Conservation (phyloP, 2,888 invertebrate genomes). For the Oxytorus armatus region DNA sequence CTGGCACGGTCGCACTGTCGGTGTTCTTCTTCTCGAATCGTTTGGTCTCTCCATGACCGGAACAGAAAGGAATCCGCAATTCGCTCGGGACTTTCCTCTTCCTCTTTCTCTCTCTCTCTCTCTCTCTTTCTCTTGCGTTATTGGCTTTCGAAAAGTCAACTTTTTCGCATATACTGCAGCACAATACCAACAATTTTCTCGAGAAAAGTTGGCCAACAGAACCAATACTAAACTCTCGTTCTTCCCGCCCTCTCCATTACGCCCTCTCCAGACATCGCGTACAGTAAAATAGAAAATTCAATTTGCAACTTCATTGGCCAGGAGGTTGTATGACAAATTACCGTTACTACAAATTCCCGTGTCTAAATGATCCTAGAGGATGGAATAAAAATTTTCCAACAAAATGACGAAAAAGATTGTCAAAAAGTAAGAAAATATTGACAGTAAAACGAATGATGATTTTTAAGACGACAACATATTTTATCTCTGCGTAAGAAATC, state of each 20-base stretch:
- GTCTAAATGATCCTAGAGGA: neutral
- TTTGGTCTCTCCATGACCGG: conserved; percentile 32
- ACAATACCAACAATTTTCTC: conserved; percentile 48
- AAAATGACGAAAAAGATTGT: neutral
- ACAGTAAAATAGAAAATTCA: conserved; percentile 44
- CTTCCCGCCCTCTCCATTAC: neutral
- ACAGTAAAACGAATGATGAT: too few relatives aligned
- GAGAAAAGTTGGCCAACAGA: conserved; percentile 51
- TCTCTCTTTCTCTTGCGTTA: conserved; percentile 34
- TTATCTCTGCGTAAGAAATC: too few relatives aligned
- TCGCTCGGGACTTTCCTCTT: conserved; percentile 45
- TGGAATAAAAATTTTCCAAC: neutral
- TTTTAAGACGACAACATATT: too few relatives aligned
- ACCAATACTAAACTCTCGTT: conserved; percentile 51
- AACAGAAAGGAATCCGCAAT: conserved; percentile 57
- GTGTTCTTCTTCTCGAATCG: conserved; percentile 55
- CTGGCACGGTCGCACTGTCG: conserved; percentile 50
- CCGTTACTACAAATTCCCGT: neutral
- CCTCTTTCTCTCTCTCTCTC: conserved; percentile 7
- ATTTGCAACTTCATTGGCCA: conserved; percentile 31
- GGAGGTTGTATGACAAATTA: conserved; percentile 28
- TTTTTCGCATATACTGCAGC: conserved; percentile 50
- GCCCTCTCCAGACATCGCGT: neutral
- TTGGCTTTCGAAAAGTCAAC: conserved; percentile 56
- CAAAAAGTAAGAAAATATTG: too few relatives aligned